A percentile compares a stretch with the other conserved stretches of the same genome.
phyloP scores from a whole-genome alignment of 35 echinoderm and acorn worm genomes.

The Strongylocentrotus purpuratus region DNA sequence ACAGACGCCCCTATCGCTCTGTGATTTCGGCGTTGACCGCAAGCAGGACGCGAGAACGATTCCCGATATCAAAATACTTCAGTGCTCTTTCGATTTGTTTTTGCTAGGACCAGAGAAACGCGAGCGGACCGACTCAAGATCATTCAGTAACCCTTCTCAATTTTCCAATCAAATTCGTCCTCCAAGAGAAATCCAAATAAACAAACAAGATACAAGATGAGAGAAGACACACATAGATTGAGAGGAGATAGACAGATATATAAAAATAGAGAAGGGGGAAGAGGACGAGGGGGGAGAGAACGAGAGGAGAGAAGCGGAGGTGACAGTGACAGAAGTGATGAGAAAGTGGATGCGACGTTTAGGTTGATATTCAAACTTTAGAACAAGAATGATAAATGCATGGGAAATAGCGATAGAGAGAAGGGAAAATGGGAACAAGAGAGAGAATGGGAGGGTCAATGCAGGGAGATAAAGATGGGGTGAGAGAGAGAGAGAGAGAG shows the following conservation, averaged over 20 bases:
- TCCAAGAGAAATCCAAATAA: background rate
- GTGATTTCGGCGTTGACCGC: background rate
- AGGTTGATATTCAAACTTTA: background rate
- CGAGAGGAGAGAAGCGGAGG: background rate
- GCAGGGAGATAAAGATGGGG: too few species aligned
- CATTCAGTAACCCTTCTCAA: slow-evolving; percentile 10
- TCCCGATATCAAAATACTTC: background rate
- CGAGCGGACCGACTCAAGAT: background rate
- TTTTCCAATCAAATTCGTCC: slow-evolving; percentile 17
- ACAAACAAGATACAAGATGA: background rate
- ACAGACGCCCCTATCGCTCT: background rate
- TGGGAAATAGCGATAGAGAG: too few species aligned
- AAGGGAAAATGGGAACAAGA: too few species aligned
- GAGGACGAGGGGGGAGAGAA: background rate
- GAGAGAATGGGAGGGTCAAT: too few species aligned
- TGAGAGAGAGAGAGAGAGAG: too few species aligned
- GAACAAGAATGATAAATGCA: background rate
- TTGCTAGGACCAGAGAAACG: background rate
- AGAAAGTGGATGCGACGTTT: background rate
- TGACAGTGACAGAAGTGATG: background rate
- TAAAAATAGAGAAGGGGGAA: too few species aligned
- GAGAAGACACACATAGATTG: background rate
- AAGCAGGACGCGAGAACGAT: background rate
- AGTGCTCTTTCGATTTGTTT: background rate
- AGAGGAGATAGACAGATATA: background rate